A percentile compares a stretch with the other conserved stretches of the same genome.
Evolutionary conservation across 2,113 vertebrate species (phyloP).

Genomic region (Chaetodon trifascialis): DNA sequence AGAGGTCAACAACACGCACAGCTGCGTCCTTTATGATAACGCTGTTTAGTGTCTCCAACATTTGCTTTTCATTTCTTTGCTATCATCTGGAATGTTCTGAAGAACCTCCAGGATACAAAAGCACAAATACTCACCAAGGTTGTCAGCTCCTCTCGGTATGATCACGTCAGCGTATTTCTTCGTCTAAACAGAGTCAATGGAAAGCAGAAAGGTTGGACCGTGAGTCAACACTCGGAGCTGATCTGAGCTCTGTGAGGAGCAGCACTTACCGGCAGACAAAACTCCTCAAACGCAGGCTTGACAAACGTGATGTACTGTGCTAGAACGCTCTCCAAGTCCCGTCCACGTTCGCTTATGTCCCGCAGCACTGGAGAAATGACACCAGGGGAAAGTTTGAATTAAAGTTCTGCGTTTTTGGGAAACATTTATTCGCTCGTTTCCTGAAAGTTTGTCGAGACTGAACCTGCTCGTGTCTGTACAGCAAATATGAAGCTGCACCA

Average conservation of each 20-base stretch:
- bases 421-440: background rate
- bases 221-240: background rate
- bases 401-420: background rate
- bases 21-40: constrained; percentile 56
- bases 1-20: constrained; percentile 46
- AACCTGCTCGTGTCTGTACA: background rate
- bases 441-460: background rate
- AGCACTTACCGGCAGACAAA: constrained; percentile 94
- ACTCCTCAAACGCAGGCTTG: constrained; percentile 96
- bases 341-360: constrained; percentile 92
- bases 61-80: background rate
- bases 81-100: background rate
- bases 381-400: background rate
- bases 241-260: constrained; percentile 69
- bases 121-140: constrained; percentile 87
- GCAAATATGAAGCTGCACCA: background rate
- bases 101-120: background rate
- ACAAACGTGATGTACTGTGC: constrained; percentile 95
- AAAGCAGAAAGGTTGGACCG: constrained; percentile 5
- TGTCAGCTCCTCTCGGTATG: constrained; percentile 95
- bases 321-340: constrained; percentile 92
- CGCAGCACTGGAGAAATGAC: constrained; percentile 85
- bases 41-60: constrained; percentile 22
- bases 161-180: constrained; percentile 98
- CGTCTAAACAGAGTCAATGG: constrained; percentile 82